Base-by-base conservation (phyloP, 2,888 invertebrate species). In the Bellardia pandia region DNA sequence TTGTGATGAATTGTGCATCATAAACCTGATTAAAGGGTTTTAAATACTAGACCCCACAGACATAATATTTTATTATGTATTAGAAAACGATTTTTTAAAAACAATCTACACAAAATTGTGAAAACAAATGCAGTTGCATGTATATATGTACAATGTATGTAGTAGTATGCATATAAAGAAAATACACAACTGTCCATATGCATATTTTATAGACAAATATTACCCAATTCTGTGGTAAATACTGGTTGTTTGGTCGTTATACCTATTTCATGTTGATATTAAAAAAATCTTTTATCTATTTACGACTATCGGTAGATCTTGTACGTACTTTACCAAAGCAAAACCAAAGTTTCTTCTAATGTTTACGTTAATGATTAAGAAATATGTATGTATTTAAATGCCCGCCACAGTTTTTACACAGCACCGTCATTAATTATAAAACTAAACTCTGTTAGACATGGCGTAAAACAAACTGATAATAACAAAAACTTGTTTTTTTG, bases 401-500 rank as follows among this genome's bases (percentile, higher is more conserved):
- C 66, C 66, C 48, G 78, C 48, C 8, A 37, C 8, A 40, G 9
- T 8, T 45, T 68, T 82, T 74, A 42, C 51, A 40, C 3, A 45
- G 45, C 45, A 42, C 60, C 30, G 56, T 51, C 66, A 64, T 45
- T 75, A 51, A 60, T 68, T 64, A 30, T 33, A 16, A 64, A 53
- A 33, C 16, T 48, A 68, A 82, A 40, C 23, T 56, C 30, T 64
- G 64, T 40, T 58, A 66, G 33, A 33, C 68, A 68, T 58, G 68
- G n/a, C 33, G 5, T 53, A 68, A 75, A 68, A 51, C 14, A 51
- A 72, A 53, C 40, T 37, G 53, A 58, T 69, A 78, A 69, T 23
- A 69, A 71, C n/a, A 30, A 45, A 84, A 84, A 84, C 83, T 84
- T 64, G 83, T 84, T 77, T 84, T 84, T 81, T 37, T 30, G 58